These are phyloP conservation scores for Zygaena filipendulae DNA, from an alignment of 2,888 invertebrate genomes.

Conservation along the genomic window DNA sequence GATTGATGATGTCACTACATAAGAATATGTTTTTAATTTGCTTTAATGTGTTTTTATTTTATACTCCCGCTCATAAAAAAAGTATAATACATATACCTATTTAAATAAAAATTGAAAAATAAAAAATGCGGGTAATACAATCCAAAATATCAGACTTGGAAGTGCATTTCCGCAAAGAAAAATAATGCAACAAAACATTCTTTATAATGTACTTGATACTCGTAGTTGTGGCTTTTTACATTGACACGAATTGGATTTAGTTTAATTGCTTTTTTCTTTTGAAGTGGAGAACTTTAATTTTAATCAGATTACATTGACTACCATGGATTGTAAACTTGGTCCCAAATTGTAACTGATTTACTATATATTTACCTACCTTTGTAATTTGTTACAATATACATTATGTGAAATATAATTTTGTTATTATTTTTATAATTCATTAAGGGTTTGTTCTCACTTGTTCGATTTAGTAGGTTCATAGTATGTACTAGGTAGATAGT, in stretches of 20 bases:
- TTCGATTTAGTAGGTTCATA: too few species aligned
- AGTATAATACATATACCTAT: too few species aligned
- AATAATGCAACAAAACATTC: conserved; percentile 61
- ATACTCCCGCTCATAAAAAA: conserved; percentile 59
- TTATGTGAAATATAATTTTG: conserved; percentile 39
- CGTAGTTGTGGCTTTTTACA: conserved; percentile 54
- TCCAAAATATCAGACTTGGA: conserved; percentile 36
- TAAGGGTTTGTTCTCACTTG: too few species aligned
- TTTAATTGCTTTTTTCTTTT: conserved; percentile 41
- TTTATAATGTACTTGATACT: conserved; percentile 51
- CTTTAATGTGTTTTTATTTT: neutral
- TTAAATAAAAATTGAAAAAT: conserved; percentile 63
- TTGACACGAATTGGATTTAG: conserved; percentile 54
- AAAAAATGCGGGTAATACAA: conserved; percentile 49
- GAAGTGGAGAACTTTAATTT: too few species aligned
- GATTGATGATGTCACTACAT: too few species aligned
- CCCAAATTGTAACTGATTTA: conserved; percentile 47
- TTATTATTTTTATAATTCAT: conserved; percentile 33
- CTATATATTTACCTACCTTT: conserved; percentile 29
- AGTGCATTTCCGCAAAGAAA: conserved; percentile 59
- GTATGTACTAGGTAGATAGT: too few species aligned
- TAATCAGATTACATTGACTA: conserved; percentile 45
- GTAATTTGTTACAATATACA: conserved; percentile 60
- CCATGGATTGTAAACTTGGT: conserved; percentile 61
- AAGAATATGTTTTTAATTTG: neutral